Base-by-base conservation (phyloP, 2,797 vertebrate species). In the Nothura maculosa region DNA sequence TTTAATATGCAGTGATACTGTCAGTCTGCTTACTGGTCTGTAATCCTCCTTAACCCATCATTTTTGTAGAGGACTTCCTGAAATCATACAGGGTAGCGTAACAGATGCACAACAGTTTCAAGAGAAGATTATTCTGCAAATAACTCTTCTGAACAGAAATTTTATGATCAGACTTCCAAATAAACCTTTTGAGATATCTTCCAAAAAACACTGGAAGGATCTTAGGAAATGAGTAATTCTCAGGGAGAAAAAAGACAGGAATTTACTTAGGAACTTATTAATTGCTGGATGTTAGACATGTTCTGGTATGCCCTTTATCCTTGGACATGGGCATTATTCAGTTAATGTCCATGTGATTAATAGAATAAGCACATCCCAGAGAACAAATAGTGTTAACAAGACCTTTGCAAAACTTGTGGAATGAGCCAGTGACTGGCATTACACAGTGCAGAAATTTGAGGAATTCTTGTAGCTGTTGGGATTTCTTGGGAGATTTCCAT, bases 221-320 rank as follows among this genome's bases (percentile, higher is more conserved):
- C 25, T 81, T 86, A 62, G 85, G 90, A 94, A 93, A 94, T 91
- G 20, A 92, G 54, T 91, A 90, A 91, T 92, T 84, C 88, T 91
- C 70, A 66, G 74, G 47, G 47, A 25, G 47, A 45, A 45, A 45
- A 45, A 55, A 88, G 55, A 17, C 62, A 92, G 60, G 63, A 88
- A 79, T 85, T 91, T 68, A 64, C 66, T 90, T 91, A 66, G 42
- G 70, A 91, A 66, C 60, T 86, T 92, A 60, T 20, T 86, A 64
- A 69, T 81, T 86, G 40, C 45, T 85, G 62, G 45, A 66, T 2
- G 5, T 25, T 64, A 47, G 73, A 76, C 77, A 52, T 68, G 18
- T 62, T 58, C 80, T 86, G 55, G 34, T 55, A 43, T n/a, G 18
- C 74, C 64, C 32, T 8, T 86, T 88, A 79, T 89, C 47, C 57